A percentile compares a stretch with the other conserved stretches of the same genome.
phyloP scores from a whole-genome alignment of 2,113 vertebrate species.

The Dasyprocta punctata region DNA sequence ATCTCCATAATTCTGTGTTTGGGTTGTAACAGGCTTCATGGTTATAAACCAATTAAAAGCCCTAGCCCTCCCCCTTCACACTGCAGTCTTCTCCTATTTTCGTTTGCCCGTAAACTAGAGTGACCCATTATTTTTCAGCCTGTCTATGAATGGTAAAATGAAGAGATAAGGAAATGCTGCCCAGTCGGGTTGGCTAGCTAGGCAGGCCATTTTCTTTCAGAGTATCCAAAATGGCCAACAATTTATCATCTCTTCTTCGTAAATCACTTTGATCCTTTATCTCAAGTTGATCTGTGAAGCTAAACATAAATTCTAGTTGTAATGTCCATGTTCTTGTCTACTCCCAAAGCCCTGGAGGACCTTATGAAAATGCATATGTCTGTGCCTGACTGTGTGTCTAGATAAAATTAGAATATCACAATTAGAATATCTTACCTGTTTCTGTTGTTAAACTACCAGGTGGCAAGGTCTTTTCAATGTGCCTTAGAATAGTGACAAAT shows the following conservation, averaged over 20 bases:
- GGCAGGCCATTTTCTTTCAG: slow-evolving; percentile 9
- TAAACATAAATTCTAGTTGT: slow-evolving; percentile 65
- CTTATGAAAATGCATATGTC: not conserved
- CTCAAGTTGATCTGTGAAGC: slow-evolving; percentile 73
- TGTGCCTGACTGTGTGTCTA: not conserved
- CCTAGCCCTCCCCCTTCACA: not conserved
- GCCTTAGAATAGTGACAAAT: not conserved
- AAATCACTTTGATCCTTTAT: slow-evolving; percentile 74
- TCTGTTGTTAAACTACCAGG: not conserved
- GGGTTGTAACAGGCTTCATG: slow-evolving; percentile 46
- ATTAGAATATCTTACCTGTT: slow-evolving; percentile 9
- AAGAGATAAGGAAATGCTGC: slow-evolving; percentile 16
- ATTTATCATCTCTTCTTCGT: slow-evolving; percentile 66
- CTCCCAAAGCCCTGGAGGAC: not conserved
- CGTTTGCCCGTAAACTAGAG: slow-evolving; percentile 55
- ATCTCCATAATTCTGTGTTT: slow-evolving; percentile 58
- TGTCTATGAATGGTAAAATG: not conserved
- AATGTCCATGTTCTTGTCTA: slow-evolving; percentile 57
- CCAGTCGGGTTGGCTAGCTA: not conserved
- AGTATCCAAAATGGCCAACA: slow-evolving; percentile 25
- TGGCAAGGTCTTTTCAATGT: not conserved
- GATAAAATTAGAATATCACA: slow-evolving; percentile 13
- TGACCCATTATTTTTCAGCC: slow-evolving; percentile 28
- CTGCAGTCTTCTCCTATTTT: slow-evolving; percentile 43
- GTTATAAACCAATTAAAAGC: slow-evolving; percentile 59